Evolutionary conservation across 2,113 vertebrate genomes (phyloP).

Genomic region (Dendropsophus ebraccatus): DNA sequence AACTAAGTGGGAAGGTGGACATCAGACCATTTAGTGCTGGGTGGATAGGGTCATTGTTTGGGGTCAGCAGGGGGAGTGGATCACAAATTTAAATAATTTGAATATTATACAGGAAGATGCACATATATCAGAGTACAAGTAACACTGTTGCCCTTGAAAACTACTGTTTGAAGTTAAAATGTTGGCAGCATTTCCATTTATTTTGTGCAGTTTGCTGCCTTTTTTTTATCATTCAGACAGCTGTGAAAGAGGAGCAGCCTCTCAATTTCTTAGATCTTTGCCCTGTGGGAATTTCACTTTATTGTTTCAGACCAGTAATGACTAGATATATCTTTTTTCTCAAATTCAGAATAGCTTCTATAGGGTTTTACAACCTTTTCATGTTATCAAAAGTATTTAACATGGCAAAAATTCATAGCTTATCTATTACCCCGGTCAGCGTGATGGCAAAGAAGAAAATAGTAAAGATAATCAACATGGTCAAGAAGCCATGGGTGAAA

Average conservation of each 20-base stretch:
- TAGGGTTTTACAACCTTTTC: slow-evolving; percentile 31
- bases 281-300: slow-evolving; percentile 60
- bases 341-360: slow-evolving; percentile 63
- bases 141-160: slow-evolving; percentile 6
- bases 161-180: slow-evolving; percentile 37
- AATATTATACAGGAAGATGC: background rate
- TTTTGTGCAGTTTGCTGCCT: slow-evolving; percentile 45
- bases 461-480: slow-evolving; percentile 61
- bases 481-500: slow-evolving; percentile 65
- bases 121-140: background rate
- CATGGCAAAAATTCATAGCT: slow-evolving; percentile 45
- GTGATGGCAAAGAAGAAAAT: slow-evolving; percentile 58
- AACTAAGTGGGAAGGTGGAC: background rate
- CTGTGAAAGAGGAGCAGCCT: slow-evolving; percentile 38
- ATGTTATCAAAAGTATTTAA: slow-evolving; percentile 32
- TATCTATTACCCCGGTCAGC: slow-evolving; percentile 44
- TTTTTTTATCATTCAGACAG: slow-evolving; percentile 56
- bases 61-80: too few species aligned
- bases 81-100: background rate
- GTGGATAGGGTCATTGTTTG: background rate
- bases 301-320: slow-evolving; percentile 63
- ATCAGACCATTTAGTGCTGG: background rate
- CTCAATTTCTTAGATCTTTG: slow-evolving; percentile 60
- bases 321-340: slow-evolving; percentile 63
- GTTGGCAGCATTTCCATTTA: slow-evolving; percentile 26